Conservation (phyloP, 2,797 vertebrate species). For the Choloepus didactylus region DNA sequence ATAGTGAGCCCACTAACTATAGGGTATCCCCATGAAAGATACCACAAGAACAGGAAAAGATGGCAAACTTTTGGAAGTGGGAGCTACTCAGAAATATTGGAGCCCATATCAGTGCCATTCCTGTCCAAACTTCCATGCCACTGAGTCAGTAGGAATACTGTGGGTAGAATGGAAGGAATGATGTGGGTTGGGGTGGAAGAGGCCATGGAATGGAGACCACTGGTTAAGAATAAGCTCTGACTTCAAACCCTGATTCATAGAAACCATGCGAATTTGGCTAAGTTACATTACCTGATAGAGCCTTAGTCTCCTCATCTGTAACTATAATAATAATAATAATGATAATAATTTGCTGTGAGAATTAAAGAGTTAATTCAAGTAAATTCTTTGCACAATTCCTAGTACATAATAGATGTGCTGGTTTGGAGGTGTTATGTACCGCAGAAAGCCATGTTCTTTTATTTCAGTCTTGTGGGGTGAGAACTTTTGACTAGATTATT, state of each 20-base stretch:
- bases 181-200: neutral
- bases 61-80: neutral
- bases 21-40: neutral
- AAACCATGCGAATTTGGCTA: neutral
- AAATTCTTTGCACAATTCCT: neutral
- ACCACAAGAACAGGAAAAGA: neutral
- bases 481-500: too few species aligned
- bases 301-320: neutral
- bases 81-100: neutral
- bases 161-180: neutral
- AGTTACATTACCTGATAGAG: neutral
- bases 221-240: neutral
- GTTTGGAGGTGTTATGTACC: too few species aligned
- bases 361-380: neutral
- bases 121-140: neutral
- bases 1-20: neutral
- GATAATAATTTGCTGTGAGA: neutral
- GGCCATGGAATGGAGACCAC: neutral
- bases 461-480: too few species aligned
- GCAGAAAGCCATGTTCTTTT: too few species aligned
- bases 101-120: neutral
- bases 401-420: neutral
- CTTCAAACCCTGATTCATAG: neutral
- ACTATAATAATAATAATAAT: neutral
- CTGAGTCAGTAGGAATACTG: neutral